Evolutionary conservation across 2,797 vertebrate genomes (phyloP).

Genomic region (Morelia viridis): DNA sequence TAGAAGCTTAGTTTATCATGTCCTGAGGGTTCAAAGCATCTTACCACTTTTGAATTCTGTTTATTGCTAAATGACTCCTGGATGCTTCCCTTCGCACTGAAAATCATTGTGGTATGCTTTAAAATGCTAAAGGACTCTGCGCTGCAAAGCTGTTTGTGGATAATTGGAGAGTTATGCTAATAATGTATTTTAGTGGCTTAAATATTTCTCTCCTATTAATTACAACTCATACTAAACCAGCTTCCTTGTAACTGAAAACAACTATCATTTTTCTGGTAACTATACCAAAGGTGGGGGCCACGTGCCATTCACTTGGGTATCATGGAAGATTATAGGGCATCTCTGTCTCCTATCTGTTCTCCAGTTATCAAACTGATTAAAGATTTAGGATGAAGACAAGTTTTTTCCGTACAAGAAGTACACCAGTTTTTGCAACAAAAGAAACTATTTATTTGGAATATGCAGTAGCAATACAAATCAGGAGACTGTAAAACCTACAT

Average conservation of each 20-base stretch:
- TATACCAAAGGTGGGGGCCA: too few species aligned
- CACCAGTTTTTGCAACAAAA: slow-evolving; percentile 84
- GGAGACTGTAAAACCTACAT: slow-evolving; percentile 92
- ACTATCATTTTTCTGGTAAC: neutral
- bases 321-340: neutral
- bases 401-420: slow-evolving; percentile 43
- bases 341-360: neutral
- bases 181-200: too few species aligned
- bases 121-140: neutral
- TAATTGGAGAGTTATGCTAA: too few species aligned
- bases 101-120: neutral
- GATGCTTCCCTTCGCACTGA: neutral
- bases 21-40: neutral
- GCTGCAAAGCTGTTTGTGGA: neutral
- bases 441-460: slow-evolving; percentile 95
- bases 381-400: neutral
- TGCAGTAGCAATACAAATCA: slow-evolving; percentile 96
- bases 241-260: neutral
- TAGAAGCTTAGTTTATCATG: neutral
- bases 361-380: neutral
- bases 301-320: neutral
- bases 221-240: neutral
- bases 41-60: neutral
- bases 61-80: neutral
- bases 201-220: too few species aligned